Evolutionary conservation across 2,797 vertebrate species (phyloP).

Genomic region (Coregonus ussuriensis): DNA sequence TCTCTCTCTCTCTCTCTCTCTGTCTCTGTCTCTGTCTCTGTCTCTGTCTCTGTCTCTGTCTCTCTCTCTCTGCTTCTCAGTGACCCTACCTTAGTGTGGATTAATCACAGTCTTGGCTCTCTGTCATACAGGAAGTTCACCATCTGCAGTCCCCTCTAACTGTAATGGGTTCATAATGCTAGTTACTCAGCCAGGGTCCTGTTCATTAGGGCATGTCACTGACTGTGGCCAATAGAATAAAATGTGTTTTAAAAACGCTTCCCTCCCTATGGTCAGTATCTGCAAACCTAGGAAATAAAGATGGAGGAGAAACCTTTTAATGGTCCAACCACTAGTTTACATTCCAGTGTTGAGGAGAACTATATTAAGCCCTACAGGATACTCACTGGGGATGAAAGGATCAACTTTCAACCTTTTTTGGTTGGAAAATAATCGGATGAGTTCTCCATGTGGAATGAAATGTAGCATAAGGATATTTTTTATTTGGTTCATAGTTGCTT

Average conservation of each 20-base stretch:
- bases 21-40: no score
- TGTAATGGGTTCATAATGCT: constrained; percentile 2
- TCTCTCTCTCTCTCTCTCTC: neutral
- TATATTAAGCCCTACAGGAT: neutral
- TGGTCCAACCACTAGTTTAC: neutral
- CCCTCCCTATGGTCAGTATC: neutral
- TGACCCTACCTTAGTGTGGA: neutral
- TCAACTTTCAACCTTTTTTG: neutral
- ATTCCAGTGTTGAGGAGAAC: neutral
- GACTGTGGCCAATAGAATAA: neutral
- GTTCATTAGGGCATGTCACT: neutral
- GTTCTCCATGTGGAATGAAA: no score
- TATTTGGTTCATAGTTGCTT: no score
- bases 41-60: no score
- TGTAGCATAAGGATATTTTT: no score
- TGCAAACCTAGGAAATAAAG: neutral
- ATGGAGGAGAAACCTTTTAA: neutral
- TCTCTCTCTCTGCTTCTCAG: neutral
- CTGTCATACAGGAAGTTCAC: constrained; percentile 36
- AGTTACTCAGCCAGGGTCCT: constrained; percentile 14
- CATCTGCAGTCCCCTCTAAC: neutral
- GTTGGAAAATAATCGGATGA: no score
- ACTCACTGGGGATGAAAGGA: no score
- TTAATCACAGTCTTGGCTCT: constrained; percentile 17
- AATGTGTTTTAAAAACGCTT: neutral